Evolutionary conservation across 2,797 vertebrate genomes (phyloP), one percentile per base, ranked within the genome.

Genomic region (Sebastes itinus): DNA sequence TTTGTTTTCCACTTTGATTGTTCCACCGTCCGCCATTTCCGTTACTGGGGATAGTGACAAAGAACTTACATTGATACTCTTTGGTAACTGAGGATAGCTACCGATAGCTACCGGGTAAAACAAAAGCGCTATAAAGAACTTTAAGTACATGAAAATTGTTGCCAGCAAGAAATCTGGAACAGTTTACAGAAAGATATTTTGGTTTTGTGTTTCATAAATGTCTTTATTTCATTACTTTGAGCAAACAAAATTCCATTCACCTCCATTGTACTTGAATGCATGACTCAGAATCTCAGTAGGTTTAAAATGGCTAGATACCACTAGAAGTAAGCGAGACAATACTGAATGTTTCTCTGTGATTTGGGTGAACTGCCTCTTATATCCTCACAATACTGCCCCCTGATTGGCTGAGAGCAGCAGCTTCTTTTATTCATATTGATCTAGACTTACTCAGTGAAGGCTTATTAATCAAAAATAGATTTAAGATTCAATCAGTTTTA

Each of bases 321-420:
- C 22, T 42, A 9, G 23, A 14, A 14, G 12, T 23, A 14, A 14
- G 12, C 12, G 59, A 54, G 16, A 63, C 25, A 74, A 30, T 38
- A 28, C 22, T 63, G 14, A 9, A 9, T 49, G 5, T 54, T 77
- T 13, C 25, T 52, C 30, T 55, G 32, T 38, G 7, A 33, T 76
- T 78, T 75, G 11, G 13, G 6, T 60, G 55, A 60, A 23, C 20
- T 59, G 14, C 32, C 38, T 5, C 25, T 55, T 77, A 55, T 1
- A 20, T 55, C 22, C 20, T 77, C 8, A 54, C 25, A 55, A 56
- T 28, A 4, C 33, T 63, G 56, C 1, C 25, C 2, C 14, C 52
- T 77, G 35, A 77, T 65, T 80, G 69, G 52, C 59, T 64, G 59
- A 73, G 20, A 72, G 30, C 27, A 61, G 35, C 42, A 28, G 30